These are phyloP conservation scores for Episyrphus balteatus DNA, from an alignment of 1,140 invertebrate species.

Conservation along the genomic window DNA sequence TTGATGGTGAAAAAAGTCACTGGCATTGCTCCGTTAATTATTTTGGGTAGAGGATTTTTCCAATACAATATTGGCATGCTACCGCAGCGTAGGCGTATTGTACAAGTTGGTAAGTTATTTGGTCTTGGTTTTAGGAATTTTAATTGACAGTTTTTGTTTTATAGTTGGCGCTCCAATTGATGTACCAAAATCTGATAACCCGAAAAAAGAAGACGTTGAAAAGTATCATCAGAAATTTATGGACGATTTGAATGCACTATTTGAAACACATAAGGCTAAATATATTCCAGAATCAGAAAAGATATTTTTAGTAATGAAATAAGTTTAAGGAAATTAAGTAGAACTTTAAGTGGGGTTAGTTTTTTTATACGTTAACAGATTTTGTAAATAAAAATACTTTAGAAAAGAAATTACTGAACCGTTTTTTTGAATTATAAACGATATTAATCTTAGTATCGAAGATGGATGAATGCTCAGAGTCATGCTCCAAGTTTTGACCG, in stretches of 20 bases:
- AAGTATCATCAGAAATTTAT: slow-evolving; percentile 65
- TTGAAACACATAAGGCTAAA: slow-evolving; percentile 68
- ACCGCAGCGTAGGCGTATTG: slow-evolving; percentile 64
- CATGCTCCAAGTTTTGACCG: too few relatives aligned
- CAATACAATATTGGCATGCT: slow-evolving; percentile 80
- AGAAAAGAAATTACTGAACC: too few relatives aligned
- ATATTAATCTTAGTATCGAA: too few relatives aligned
- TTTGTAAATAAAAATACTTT: too few relatives aligned
- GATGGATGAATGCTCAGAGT: too few relatives aligned
- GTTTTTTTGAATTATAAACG: too few relatives aligned
- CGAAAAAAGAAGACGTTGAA: slow-evolving; percentile 62
- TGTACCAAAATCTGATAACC: slow-evolving; percentile 54
- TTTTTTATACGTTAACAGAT: too few relatives aligned
- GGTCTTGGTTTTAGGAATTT: background rate
- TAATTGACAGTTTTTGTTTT: slow-evolving; percentile 20
- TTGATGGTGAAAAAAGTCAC: slow-evolving; percentile 52
- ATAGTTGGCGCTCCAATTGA: slow-evolving; percentile 79
- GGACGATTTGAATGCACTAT: slow-evolving; percentile 54
- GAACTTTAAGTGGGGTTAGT: too few relatives aligned
- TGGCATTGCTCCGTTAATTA: slow-evolving; percentile 68
- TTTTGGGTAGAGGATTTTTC: slow-evolving; percentile 76
- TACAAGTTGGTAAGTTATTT: slow-evolving; percentile 64
- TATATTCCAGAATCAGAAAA: slow-evolving; percentile 54
- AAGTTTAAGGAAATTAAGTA: too few relatives aligned
- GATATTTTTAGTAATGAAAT: slow-evolving; percentile 25